Evolutionary conservation across 2,888 invertebrate genomes (phyloP).

Genomic region (Choristoneura rosaceana): DNA sequence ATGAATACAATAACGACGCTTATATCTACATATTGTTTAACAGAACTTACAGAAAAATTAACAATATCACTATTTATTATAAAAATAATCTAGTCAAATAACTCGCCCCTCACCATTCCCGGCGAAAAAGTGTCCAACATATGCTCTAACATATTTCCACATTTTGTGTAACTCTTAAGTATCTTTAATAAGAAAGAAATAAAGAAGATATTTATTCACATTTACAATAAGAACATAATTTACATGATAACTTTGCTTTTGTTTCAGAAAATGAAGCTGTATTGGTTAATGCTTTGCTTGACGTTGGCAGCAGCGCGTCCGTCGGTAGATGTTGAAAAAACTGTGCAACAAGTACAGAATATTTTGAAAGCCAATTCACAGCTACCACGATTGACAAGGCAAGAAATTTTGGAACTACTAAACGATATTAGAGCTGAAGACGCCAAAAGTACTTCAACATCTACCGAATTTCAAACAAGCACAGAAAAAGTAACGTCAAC

Average conservation of each 20-base stretch:
- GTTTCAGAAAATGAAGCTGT: slow-evolving; percentile 76
- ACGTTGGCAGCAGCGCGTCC: slow-evolving; percentile 55
- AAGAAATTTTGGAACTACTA: slow-evolving; percentile 88
- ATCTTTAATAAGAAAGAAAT: too few relatives aligned
- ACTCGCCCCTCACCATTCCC: too few relatives aligned
- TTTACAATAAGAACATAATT: background rate
- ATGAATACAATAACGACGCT: too few relatives aligned
- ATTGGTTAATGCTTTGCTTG: slow-evolving; percentile 63
- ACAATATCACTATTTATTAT: too few relatives aligned
- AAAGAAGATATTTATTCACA: too few relatives aligned
- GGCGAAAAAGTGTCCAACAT: too few relatives aligned
- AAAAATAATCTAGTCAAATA: too few relatives aligned
- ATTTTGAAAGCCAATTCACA: slow-evolving; percentile 86
- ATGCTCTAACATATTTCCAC: too few relatives aligned
- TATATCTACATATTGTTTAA: too few relatives aligned
- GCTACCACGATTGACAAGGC: slow-evolving; percentile 87
- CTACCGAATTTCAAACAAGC: slow-evolving; percentile 53
- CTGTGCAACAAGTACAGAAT: slow-evolving; percentile 88
- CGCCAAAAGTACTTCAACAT: slow-evolving; percentile 62
- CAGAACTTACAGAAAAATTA: too few relatives aligned
- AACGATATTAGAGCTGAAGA: slow-evolving; percentile 87
- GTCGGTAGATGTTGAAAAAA: slow-evolving; percentile 84
- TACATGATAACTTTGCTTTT: slow-evolving; percentile 41
- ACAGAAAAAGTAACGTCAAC: slow-evolving; percentile 46
- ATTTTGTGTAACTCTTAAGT: too few relatives aligned